Evolutionary conservation across 2,797 vertebrate genomes (phyloP).

Genomic region (Meriones psammophilus): DNA sequence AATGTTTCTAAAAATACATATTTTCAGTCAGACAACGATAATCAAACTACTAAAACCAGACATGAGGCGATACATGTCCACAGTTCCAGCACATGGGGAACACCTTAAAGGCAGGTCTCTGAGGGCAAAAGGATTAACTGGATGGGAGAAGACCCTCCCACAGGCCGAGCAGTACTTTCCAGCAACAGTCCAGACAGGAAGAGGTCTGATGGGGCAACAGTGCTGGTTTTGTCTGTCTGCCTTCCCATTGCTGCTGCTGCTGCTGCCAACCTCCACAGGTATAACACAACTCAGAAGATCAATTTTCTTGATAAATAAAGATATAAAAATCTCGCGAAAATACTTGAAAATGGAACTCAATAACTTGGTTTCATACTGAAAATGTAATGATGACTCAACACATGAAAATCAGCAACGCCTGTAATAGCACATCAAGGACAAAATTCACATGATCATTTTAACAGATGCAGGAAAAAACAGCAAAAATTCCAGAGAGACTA

Average conservation of each 20-base stretch:
- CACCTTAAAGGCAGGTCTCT: not conserved
- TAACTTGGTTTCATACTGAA: too few species aligned
- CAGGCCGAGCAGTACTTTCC: too few species aligned
- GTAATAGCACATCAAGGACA: not conserved
- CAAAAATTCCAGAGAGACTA: not conserved
- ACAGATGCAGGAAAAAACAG: not conserved
- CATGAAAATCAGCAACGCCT: not conserved
- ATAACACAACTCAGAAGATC: not conserved
- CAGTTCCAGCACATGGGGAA: too few species aligned
- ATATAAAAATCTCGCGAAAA: not conserved
- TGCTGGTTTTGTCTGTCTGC: not conserved
- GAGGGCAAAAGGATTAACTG: not conserved
- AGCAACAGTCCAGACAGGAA: not conserved
- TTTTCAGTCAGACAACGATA: not conserved
- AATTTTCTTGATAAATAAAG: not conserved
- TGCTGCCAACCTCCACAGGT: not conserved
- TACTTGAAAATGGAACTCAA: not conserved
- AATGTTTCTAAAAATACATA: not conserved
- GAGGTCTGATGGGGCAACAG: not conserved
- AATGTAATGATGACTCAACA: not conserved
- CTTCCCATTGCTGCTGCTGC: not conserved
- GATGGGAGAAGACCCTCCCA: not conserved
- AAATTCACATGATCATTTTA: not conserved
- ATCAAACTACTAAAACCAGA: not conserved
- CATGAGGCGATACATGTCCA: not conserved